phyloP scores from a whole-genome alignment of 2,797 vertebrate genomes.

The Macropodus opercularis region DNA sequence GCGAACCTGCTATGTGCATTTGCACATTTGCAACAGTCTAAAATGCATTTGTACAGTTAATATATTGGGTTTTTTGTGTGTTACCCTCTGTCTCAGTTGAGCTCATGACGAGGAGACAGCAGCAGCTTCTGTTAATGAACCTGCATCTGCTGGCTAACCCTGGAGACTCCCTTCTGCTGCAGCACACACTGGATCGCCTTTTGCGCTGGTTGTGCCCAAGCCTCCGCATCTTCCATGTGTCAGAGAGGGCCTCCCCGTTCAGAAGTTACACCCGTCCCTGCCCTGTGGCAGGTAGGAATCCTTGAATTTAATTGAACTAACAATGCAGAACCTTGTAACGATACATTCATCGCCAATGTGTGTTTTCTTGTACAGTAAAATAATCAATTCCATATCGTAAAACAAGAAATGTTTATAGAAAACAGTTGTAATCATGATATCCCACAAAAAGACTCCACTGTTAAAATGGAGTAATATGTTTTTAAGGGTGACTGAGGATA shows the following conservation, averaged over 20 bases:
- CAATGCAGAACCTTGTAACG: background rate
- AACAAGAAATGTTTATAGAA: constrained; percentile 10
- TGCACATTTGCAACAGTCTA: background rate
- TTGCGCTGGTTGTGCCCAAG: constrained; percentile 86
- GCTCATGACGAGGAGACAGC: constrained; percentile 74
- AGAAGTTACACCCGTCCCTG: constrained; percentile 67
- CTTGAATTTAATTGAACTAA: background rate
- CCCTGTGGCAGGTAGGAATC: constrained; percentile 62
- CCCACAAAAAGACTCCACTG: background rate
- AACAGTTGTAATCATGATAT: constrained; percentile 17
- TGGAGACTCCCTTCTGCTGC: constrained; percentile 82
- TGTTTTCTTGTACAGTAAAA: background rate
- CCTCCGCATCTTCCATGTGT: constrained; percentile 89
- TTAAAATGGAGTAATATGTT: constrained; percentile 20
- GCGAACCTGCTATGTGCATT: background rate
- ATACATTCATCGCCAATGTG: background rate
- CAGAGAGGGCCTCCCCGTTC: constrained; percentile 82
- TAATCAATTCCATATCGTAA: constrained; percentile 15
- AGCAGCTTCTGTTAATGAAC: constrained; percentile 77
- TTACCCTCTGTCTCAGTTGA: constrained; percentile 58
- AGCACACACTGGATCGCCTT: constrained; percentile 87
- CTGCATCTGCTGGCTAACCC: constrained; percentile 89
- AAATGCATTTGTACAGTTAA: background rate
- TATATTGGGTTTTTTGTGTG: constrained; percentile 9
- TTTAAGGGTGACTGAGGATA: constrained; percentile 16